Evolutionary conservation across 2,888 invertebrate genomes (phyloP).

Genomic region (Patella ulyssiponensis): DNA sequence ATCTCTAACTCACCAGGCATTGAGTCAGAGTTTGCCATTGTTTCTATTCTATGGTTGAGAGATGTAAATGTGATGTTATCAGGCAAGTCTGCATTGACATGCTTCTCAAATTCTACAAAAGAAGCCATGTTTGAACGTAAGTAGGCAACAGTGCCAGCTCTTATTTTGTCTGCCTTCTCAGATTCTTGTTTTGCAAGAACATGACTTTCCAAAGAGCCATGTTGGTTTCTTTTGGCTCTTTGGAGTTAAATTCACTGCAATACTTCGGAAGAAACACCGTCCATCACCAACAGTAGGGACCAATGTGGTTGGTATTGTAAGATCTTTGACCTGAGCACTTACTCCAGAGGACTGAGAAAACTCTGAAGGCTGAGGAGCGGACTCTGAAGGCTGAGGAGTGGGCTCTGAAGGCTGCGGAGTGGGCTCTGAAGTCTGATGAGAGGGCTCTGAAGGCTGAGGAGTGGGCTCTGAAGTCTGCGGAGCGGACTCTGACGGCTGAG

Average conservation of each 20-base stretch:
- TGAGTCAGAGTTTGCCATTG: background rate
- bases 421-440: no score
- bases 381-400: no score
- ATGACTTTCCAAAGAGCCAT: background rate
- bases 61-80: background rate
- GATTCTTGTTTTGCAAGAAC: background rate
- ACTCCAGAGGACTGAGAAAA: no score
- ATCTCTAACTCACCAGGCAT: constrained; percentile 7
- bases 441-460: no score
- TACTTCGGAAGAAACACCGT: constrained; percentile 3
- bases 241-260: background rate
- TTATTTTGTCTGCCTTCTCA: background rate
- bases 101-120: background rate
- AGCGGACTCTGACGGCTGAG: no score
- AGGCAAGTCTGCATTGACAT: background rate
- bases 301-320: background rate
- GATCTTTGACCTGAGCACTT: no score
- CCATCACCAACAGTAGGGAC: background rate
- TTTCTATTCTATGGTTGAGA: background rate
- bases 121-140: background rate
- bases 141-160: background rate
- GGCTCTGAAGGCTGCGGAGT: no score
- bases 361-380: no score
- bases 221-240: background rate
- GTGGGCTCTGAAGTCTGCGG: no score